Conservation (phyloP, 1,140 invertebrate species). For the Theocolax elegans region DNA sequence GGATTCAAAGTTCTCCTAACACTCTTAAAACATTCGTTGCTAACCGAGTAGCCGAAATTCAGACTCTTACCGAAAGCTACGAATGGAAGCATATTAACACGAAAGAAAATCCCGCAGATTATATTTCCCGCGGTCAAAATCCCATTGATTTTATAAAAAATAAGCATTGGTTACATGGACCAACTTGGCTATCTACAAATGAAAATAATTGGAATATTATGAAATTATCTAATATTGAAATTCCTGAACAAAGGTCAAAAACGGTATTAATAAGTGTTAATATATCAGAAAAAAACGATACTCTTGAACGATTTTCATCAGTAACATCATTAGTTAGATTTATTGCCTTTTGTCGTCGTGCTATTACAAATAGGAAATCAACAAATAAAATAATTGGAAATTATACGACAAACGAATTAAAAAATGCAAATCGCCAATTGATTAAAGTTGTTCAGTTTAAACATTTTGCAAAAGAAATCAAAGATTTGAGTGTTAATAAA, state of each 20-base stretch:
- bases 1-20: neutral
- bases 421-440: neutral
- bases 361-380: neutral
- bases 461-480: neutral
- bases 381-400: neutral
- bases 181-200: neutral
- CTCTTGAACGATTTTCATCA: too few species aligned
- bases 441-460: neutral
- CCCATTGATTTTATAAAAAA: neutral
- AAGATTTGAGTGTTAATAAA: neutral
- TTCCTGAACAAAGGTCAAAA: neutral
- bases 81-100: neutral
- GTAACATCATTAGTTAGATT: neutral
- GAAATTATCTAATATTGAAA: neutral
- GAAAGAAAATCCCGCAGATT: neutral
- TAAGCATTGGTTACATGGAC: neutral
- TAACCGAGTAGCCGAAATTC: neutral
- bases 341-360: neutral
- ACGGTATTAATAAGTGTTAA: neutral
- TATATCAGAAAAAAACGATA: neutral
- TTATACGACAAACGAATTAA: neutral
- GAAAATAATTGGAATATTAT: neutral
- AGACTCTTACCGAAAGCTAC: neutral
- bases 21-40: neutral
- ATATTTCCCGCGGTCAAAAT: constrained; percentile 21